Evolutionary conservation across 2,888 invertebrate genomes (phyloP), one percentile per base, ranked within the genome.

Genomic region (Pachymerium ferrugineum): DNA sequence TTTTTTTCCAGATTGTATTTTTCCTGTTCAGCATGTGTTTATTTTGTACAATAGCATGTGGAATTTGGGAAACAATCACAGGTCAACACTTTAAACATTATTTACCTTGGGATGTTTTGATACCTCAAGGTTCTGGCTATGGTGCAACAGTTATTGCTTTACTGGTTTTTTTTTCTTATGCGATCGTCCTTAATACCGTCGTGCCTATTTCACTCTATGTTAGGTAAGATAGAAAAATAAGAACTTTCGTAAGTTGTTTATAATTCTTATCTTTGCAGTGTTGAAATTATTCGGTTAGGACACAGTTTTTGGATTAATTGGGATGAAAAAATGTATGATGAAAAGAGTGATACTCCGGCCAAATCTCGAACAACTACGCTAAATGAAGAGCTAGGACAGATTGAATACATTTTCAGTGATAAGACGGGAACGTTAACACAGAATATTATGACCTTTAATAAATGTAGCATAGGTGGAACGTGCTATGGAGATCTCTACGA

Each of bases 391-490:
- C 87, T 98, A 78, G 97, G 97, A 78, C 97, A 98, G 86, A 97
- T 99, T 80, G 96, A 99, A 84, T 99, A 99, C 85, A 92, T 99
- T 82, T 99, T 99, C 86, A 97, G 97, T 71, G 99, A 99, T 84
- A 99, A 99, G 86, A 99, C 99, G 76, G 99, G 99, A 79, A 99
- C 99, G 14, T 86, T 99, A 74, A 99, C 99, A 30, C 97, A 97
- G 87, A 99, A 99, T 84, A 97, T 99, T 79, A 99, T 99, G 99
- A 94, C 97, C 74, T 99, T 99, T 84, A 98, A 98, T 85, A 98
- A 98, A 85, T 97, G 97, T 83, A 94, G 97, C 76, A 95, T 99
- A 78, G 92, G 90, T 78, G 97, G 94, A 5, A 88, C 89, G 78
- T 88, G 90, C 74, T 99, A 95, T 83, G 99, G 99, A 22, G 97